Percentiles rank a stretch among this genome's conserved stretches.
These are phyloP conservation scores for Narcine bancroftii DNA, from an alignment of 2,113 vertebrate genomes.

Conservation along the genomic window DNA sequence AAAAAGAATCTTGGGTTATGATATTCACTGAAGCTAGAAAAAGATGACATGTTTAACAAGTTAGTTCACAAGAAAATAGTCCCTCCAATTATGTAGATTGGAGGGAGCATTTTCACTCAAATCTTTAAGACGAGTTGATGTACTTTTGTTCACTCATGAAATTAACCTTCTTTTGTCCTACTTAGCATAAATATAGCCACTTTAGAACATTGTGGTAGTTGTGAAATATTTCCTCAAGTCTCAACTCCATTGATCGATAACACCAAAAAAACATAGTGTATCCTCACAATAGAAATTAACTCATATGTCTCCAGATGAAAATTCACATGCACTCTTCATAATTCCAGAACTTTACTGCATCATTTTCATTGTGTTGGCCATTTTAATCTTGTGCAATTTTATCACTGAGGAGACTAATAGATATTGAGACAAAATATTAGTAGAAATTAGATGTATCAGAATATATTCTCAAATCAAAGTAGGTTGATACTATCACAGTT, in stretches of 20 bases:
- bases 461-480: background rate
- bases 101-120: slow-evolving; percentile 8
- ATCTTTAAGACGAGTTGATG: slow-evolving; percentile 7
- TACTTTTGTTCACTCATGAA: slow-evolving; percentile 8
- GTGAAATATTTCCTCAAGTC: background rate
- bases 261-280: background rate
- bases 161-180: slow-evolving; percentile 22
- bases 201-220: background rate
- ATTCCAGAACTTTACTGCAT: background rate
- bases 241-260: slow-evolving; percentile 11
- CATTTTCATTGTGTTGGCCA: background rate
- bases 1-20: too few species aligned
- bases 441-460: background rate
- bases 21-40: too few species aligned
- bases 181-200: slow-evolving; percentile 6
- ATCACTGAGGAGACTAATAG: slow-evolving; percentile 1
- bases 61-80: too few species aligned
- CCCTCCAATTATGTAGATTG: background rate
- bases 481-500: background rate
- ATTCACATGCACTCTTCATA: background rate
- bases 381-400: background rate
- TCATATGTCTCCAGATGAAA: background rate
- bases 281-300: background rate
- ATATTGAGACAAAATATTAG: background rate
- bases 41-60: too few species aligned